These are phyloP conservation scores for Netelia melanura DNA, from an alignment of 2,888 invertebrate species.

Conservation along the genomic window DNA sequence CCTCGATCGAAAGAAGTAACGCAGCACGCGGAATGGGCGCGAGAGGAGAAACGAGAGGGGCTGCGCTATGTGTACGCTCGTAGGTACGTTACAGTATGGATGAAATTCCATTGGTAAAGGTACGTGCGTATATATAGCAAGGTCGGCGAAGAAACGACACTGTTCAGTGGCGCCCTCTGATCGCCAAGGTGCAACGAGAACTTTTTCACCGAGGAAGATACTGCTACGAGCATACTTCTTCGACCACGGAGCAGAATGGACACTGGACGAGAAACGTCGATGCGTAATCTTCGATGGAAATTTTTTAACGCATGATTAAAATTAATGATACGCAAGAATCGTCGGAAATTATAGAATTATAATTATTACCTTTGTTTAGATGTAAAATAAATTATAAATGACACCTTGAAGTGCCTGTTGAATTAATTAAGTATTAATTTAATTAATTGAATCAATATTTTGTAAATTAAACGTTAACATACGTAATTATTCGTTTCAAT, in stretches of 20 bases:
- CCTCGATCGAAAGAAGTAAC: slow-evolving; percentile 38
- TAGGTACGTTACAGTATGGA: slow-evolving; percentile 46
- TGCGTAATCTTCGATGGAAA: not conserved
- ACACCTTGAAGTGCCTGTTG: not conserved
- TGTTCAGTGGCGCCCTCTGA: slow-evolving; percentile 80
- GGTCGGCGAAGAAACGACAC: slow-evolving; percentile 69
- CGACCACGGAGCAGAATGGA: slow-evolving; percentile 16
- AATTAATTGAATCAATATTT: not conserved
- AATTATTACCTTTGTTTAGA: not conserved
- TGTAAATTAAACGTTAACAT: not conserved
- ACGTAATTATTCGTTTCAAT: not conserved
- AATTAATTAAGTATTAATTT: not conserved
- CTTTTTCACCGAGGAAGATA: slow-evolving; percentile 44
- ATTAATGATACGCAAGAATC: not conserved
- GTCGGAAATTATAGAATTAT: not conserved
- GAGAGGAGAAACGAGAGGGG: slow-evolving; percentile 63
- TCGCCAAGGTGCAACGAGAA: slow-evolving; percentile 49
- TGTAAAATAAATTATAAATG: too few species aligned
- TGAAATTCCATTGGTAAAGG: slow-evolving; percentile 43
- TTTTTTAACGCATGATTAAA: not conserved
- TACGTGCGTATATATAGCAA: slow-evolving; percentile 28
- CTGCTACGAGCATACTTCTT: slow-evolving; percentile 17
- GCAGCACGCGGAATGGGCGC: slow-evolving; percentile 44
- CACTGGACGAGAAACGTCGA: slow-evolving; percentile 1
- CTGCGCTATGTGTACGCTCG: slow-evolving; percentile 13